Percentiles rank a stretch among this genome's conserved stretches.
Conservation (phyloP, 2,888 invertebrate genomes). For the Lasioglossum morio region DNA sequence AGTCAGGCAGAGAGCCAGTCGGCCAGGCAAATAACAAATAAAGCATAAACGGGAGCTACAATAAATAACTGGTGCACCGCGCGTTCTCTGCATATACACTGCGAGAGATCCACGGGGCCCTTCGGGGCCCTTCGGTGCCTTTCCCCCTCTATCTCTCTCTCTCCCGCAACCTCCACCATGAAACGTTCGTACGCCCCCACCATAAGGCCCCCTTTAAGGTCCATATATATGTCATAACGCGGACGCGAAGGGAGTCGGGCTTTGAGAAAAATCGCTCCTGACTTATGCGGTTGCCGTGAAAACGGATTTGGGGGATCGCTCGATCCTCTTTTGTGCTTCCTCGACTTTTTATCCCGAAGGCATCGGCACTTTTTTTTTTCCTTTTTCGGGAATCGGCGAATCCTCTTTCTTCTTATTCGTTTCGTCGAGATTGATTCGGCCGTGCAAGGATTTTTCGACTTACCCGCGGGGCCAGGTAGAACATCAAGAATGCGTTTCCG, state of each 20-base stretch:
- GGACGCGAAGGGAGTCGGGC: slow-evolving; percentile 34
- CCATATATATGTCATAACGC: slow-evolving; percentile 61
- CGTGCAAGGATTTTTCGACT: slow-evolving; percentile 13
- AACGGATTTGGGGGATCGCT: slow-evolving; percentile 52
- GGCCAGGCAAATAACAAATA: slow-evolving; percentile 77
- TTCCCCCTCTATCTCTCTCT: slow-evolving; percentile 14
- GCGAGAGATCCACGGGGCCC: slow-evolving; percentile 52
- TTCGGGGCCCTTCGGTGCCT: slow-evolving; percentile 67
- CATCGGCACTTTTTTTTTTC: neutral
- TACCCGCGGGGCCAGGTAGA: slow-evolving; percentile 1
- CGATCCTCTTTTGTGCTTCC: slow-evolving; percentile 23
- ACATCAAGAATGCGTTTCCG: neutral
- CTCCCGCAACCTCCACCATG: neutral
- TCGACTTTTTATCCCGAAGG: neutral
- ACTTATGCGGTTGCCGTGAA: slow-evolving; percentile 56
- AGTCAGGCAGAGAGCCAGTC: slow-evolving; percentile 51
- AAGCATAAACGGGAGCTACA: slow-evolving; percentile 79
- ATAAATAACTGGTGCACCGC: slow-evolving; percentile 79
- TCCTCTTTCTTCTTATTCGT: neutral
- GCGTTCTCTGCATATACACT: slow-evolving; percentile 59
- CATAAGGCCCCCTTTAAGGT: slow-evolving; percentile 44
- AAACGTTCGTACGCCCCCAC: slow-evolving; percentile 51
- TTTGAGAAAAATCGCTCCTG: slow-evolving; percentile 58
- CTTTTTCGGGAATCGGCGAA: neutral
- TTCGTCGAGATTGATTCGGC: slow-evolving; percentile 10